Conservation (phyloP, 2,113 vertebrate species). For the Ariopsis seemanni region DNA sequence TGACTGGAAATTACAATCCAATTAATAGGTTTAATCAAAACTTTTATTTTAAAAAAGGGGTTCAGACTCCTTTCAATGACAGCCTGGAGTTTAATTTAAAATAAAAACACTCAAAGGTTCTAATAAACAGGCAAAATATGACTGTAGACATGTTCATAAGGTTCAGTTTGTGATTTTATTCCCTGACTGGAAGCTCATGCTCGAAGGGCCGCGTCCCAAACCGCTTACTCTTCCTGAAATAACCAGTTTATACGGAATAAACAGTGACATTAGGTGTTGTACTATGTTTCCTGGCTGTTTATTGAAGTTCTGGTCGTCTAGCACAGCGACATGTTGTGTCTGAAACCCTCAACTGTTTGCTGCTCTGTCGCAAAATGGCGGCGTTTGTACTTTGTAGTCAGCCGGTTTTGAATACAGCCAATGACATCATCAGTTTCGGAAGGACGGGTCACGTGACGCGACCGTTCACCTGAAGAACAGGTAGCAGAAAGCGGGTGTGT, state of each 20-base stretch:
- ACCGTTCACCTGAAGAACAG: slow-evolving; percentile 30
- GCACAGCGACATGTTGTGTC: neutral
- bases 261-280: neutral
- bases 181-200: neutral
- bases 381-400: neutral
- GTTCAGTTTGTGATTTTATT: neutral
- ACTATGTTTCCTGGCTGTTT: no score
- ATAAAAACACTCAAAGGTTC: neutral
- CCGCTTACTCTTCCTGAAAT: neutral
- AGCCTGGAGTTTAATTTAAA: neutral
- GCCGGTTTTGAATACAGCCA: neutral
- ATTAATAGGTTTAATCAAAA: neutral
- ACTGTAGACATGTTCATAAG: neutral
- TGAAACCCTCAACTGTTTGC: neutral
- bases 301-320: neutral
- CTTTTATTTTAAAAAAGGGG: no score
- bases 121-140: neutral
- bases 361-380: neutral
- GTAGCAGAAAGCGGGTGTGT: slow-evolving; percentile 32
- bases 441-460: slow-evolving; percentile 52
- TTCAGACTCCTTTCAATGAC: neutral
- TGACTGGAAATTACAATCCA: neutral
- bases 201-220: neutral
- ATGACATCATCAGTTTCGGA: slow-evolving; percentile 35
- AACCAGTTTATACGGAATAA: neutral